Conservation (phyloP, 1,140 invertebrate genomes). For the Bactericera cockerelli region DNA sequence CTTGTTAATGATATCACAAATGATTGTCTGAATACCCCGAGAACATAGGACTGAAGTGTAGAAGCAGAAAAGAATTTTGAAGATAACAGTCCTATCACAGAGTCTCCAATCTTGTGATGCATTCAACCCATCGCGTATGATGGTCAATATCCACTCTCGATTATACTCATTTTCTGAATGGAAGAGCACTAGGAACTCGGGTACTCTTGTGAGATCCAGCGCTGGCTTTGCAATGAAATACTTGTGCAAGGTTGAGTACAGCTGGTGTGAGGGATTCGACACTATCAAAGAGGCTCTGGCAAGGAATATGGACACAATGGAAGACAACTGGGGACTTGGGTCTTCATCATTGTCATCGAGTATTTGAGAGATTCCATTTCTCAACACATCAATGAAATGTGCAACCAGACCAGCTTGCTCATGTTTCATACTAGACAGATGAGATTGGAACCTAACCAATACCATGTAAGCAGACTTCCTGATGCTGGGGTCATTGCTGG, state of each 20-base stretch:
- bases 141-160: constrained; percentile 47
- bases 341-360: constrained; percentile 30
- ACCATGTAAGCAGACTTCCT: constrained; percentile 46
- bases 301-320: constrained; percentile 50
- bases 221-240: constrained; percentile 52
- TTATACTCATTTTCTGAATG: constrained; percentile 31
- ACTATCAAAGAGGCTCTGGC: constrained; percentile 44
- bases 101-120: not conserved
- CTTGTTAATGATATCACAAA: not conserved
- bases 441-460: constrained; percentile 45
- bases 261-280: constrained; percentile 44
- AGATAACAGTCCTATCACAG: constrained; percentile 1
- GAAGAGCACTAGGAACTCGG: constrained; percentile 56
- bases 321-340: constrained; percentile 39
- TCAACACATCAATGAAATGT: constrained; percentile 33
- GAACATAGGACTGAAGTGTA: not conserved
- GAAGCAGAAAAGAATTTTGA: not conserved
- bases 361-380: constrained; percentile 31
- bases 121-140: constrained; percentile 41
- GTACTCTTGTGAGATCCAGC: constrained; percentile 50
- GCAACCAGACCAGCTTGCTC: not conserved
- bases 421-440: constrained; percentile 41
- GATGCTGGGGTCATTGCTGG: constrained; percentile 38
- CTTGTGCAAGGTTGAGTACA: constrained; percentile 48
- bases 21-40: not conserved